phyloP scores from a whole-genome alignment of 2,888 invertebrate genomes.

The Drosophila conformis region DNA sequence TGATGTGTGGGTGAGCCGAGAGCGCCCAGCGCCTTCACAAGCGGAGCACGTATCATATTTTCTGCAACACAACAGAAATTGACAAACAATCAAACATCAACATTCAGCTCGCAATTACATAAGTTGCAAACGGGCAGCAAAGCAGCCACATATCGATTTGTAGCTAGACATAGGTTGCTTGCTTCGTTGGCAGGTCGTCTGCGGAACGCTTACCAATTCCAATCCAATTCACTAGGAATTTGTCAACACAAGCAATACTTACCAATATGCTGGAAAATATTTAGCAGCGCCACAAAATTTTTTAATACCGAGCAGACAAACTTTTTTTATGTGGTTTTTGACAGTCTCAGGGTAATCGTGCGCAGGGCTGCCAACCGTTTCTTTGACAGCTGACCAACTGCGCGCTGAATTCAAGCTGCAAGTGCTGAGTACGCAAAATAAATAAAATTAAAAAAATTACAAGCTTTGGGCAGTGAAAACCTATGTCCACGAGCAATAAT shows the following conservation, averaged over 20 bases:
- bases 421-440: not conserved
- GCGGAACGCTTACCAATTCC: not conserved
- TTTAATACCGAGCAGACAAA: constrained; percentile 73
- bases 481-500: not conserved
- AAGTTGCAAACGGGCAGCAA: constrained; percentile 59
- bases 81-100: constrained; percentile 50
- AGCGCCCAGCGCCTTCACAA: constrained; percentile 88
- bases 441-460: not conserved
- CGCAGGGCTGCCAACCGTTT: constrained; percentile 58
- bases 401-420: constrained; percentile 34
- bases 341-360: constrained; percentile 66
- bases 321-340: constrained; percentile 72
- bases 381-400: constrained; percentile 56
- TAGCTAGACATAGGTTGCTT: not conserved
- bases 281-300: constrained; percentile 63
- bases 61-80: constrained; percentile 55
- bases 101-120: constrained; percentile 66
- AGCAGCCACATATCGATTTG: constrained; percentile 28
- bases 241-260: constrained; percentile 42
- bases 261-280: constrained; percentile 79
- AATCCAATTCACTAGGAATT: not conserved
- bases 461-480: not conserved
- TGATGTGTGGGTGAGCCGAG: constrained; percentile 84
- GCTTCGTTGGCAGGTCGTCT: not conserved
- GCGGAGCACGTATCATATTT: constrained; percentile 91